Evolutionary conservation across 2,113 vertebrate species (phyloP), one percentile per base, ranked within the genome.

Genomic region (Cyanoderma ruficeps): DNA sequence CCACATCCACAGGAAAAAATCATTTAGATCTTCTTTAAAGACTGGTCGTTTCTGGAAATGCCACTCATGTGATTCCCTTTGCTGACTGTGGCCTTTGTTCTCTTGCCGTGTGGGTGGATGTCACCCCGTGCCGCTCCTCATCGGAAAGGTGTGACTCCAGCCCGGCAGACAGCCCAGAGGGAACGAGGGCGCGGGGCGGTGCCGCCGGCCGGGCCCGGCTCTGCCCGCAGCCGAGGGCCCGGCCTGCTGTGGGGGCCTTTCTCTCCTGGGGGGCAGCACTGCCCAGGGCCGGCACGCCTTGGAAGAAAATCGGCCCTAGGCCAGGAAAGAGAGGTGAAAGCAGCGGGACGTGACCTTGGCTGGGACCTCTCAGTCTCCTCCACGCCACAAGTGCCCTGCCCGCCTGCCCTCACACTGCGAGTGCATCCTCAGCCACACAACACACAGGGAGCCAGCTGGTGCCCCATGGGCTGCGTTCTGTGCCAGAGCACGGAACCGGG

Each of bases 381-480:
- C 9, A 4, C 1, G 10, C 23, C 3, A 0, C 79, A 27, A 68
- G 55, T 11, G 75, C 44, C n/a, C n/a, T 27, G 53, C 35, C 49
- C 49, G 13, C 21, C 15, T 8, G 31, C 11, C 37, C 42, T 44
- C 31, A 4, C 7, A 16, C 70, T 20, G 52, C 33, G 3, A 14
- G 8, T 9, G 64, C 30, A 18, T 4, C 28, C 42, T 19, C 69
- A 52, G 83, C 22, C 74, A 11, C 5, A 2, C 19, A 4, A 18
- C 25, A 7, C 35, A 13, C 2, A 1, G 8, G 61, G 50, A 75
- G 63, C 8, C 52, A 42, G 61, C 27, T 22, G 4, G 6, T 52
- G 56, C 39, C 42, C 24, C 41, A 1, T 12, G 24, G 21, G 9
- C 4, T 10, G 10, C 60, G 11, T 25, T 23, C 42, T n/a, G 21